Conservation (phyloP, 2,797 vertebrate genomes). For the Microcaecilia unicolor region DNA sequence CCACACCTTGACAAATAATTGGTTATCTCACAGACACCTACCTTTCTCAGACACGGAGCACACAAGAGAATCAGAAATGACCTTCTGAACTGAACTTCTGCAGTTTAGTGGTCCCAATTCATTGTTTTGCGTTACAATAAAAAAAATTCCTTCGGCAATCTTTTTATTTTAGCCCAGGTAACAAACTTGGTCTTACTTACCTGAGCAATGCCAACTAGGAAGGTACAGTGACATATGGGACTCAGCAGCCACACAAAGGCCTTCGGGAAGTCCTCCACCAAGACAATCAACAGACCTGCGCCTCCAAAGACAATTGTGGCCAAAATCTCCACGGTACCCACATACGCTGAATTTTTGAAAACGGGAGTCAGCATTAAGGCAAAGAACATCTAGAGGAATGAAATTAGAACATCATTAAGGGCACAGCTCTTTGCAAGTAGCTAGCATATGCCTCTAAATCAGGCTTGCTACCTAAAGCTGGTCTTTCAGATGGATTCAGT, state of each 20-base stretch:
- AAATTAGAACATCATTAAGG: not conserved
- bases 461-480: too few relatives aligned
- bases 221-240: conserved; percentile 85
- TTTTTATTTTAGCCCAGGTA: not conserved
- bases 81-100: too few relatives aligned
- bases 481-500: too few relatives aligned
- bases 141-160: too few relatives aligned
- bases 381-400: conserved; percentile 77
- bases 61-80: too few relatives aligned
- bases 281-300: conserved; percentile 78
- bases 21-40: too few relatives aligned
- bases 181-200: conserved; percentile 34
- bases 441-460: not conserved
- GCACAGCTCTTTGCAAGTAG: not conserved
- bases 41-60: too few relatives aligned
- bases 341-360: conserved; percentile 90
- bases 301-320: conserved; percentile 81
- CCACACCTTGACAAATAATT: too few relatives aligned
- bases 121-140: too few relatives aligned
- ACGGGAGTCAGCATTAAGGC: conserved; percentile 90
- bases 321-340: conserved; percentile 87
- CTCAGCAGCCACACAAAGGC: conserved; percentile 82
- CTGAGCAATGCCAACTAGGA: conserved; percentile 87
- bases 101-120: too few relatives aligned
- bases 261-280: conserved; percentile 82